Conservation (phyloP, 2,888 invertebrate genomes). For the Lathronympha strigana region DNA sequence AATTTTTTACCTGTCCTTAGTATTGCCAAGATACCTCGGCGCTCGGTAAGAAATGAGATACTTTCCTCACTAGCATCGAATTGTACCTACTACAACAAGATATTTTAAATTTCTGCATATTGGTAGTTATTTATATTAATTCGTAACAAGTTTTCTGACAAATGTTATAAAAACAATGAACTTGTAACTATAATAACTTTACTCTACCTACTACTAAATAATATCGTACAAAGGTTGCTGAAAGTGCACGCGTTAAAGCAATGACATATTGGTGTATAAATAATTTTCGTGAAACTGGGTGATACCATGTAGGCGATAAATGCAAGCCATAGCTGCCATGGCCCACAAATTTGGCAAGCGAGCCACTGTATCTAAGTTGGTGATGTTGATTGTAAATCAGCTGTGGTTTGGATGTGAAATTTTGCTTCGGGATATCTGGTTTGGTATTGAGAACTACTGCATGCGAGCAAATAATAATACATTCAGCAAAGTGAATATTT, state of each 20-base stretch:
- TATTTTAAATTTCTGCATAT: too few relatives aligned
- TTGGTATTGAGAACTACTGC: neutral
- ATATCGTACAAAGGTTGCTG: conserved; percentile 19
- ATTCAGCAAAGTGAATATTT: neutral
- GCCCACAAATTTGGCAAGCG: conserved; percentile 37
- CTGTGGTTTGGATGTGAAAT: conserved; percentile 20
- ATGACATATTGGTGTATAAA: conserved; percentile 35
- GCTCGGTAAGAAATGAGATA: too few relatives aligned
- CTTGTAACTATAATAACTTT: too few relatives aligned
- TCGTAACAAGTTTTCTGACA: too few relatives aligned
- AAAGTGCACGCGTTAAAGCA: conserved; percentile 21
- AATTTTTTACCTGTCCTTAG: too few relatives aligned
- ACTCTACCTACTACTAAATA: neutral
- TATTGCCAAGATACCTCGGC: too few relatives aligned
- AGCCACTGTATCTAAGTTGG: conserved; percentile 24
- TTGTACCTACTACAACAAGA: too few relatives aligned
- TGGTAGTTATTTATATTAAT: too few relatives aligned
- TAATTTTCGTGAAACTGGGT: conserved; percentile 29
- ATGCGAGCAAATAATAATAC: neutral
- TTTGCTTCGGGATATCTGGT: conserved; percentile 1
- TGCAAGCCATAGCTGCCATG: conserved; percentile 27
- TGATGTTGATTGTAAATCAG: conserved; percentile 31
- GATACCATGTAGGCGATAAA: conserved; percentile 34
- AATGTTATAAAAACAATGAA: too few relatives aligned
- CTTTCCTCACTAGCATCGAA: too few relatives aligned